These are phyloP conservation scores for Cheirogaleus medius DNA, from an alignment of 2,113 vertebrate species.

Conservation along the genomic window DNA sequence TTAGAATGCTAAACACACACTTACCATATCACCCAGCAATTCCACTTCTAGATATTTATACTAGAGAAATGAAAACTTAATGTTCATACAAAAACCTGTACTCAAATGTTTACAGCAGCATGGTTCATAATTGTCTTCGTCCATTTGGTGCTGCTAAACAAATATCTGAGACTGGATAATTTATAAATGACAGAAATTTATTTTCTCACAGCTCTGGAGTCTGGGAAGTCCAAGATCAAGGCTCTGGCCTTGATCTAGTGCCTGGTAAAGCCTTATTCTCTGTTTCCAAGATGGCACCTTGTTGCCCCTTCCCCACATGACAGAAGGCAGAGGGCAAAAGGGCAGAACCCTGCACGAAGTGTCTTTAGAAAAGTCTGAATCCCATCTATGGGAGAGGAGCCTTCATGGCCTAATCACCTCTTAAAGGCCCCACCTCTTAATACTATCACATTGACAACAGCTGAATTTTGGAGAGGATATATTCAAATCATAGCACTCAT, in stretches of 20 bases:
- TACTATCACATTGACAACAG: not conserved
- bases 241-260: fast-evolving
- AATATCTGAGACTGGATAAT: not conserved
- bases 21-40: not conserved
- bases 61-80: not conserved
- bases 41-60: not conserved
- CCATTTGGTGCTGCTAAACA: not conserved
- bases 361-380: not conserved
- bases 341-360: fast-evolving
- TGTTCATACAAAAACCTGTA: not conserved
- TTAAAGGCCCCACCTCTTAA: not conserved
- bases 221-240: not conserved
- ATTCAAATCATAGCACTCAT: not conserved
- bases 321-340: not conserved
- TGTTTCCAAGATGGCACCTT: not conserved
- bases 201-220: not conserved
- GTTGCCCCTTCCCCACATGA: not conserved
- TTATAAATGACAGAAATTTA: not conserved
- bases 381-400: not conserved
- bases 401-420: not conserved
- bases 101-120: not conserved
- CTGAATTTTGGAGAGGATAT: not conserved
- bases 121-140: not conserved
- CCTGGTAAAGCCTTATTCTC: not conserved
- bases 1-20: not conserved